Base-by-base conservation (phyloP, 2,888 invertebrate genomes). In the Spatulosminthurus flaviceps region DNA sequence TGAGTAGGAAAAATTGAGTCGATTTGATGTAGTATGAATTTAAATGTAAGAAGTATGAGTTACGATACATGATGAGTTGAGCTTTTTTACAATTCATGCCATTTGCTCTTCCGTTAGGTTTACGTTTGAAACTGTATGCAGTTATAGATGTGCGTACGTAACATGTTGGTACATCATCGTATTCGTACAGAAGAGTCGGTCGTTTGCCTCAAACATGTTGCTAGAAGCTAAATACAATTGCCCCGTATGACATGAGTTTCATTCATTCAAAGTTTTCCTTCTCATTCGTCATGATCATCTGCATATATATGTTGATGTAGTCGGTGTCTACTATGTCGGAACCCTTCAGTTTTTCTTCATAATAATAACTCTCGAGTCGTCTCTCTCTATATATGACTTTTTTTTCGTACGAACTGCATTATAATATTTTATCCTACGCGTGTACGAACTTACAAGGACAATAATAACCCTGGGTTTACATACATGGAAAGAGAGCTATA, bases 91-190 rank as follows among this genome's bases (percentile, higher is more conserved):
- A 51, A 43, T 72, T 41, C 42, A 72, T 51, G 51, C 42, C 51
- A 64, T 64, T 72, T 42, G 42, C 72, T 72, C 72, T 72, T 72
- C 72, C 72, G 72, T 72, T 72, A 72, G 72, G 72, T 72, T 72
- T 22, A 72, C 69, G 29, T 29, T n/a, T 13, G 21, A 51, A 51
- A 51, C 19, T 51, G n/a, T 51, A 19, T 51, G 51, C 7, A 51
- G 51, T 51, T 51, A 51, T 9, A n/a, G 16, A 51, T 4, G 1
- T 51, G 51, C 16, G 16, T 51, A 19, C 51, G 51, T 51, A 51
- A 11, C 1, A 51, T 51, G 51, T 2, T 51, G 51, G n/a, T 51
- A 13, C n/a, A n/a, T n/a, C n/a, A n/a, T 34, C 34, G 34, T 34
- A 34, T 9, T 34, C n/a, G 34, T 34, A 34, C 34, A 34, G 5